Conservation (phyloP, 2,113 vertebrate genomes). For the Melospiza melodia region DNA sequence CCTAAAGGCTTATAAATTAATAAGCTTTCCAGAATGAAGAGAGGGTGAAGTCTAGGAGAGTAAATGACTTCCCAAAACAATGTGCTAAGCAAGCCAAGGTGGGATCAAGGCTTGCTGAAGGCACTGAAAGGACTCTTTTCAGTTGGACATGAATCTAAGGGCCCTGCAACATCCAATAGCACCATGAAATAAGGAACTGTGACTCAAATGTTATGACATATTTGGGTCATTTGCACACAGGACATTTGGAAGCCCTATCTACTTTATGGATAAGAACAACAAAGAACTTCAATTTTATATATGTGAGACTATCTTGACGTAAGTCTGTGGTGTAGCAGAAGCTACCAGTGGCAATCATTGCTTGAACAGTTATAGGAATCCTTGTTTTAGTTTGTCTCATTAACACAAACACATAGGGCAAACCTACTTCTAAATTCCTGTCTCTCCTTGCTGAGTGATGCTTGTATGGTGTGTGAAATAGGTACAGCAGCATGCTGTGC, state of each 20-base stretch:
- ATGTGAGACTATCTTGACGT: background rate
- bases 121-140: background rate
- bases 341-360: background rate
- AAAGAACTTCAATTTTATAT: background rate
- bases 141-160: background rate
- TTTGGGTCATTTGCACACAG: background rate
- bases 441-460: background rate
- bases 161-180: background rate
- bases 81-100: background rate
- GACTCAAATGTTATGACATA: background rate
- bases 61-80: background rate
- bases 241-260: background rate
- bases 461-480: background rate
- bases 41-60: background rate
- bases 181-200: background rate
- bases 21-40: background rate
- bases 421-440: background rate
- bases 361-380: background rate
- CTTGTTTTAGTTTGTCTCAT: constrained; percentile 13
- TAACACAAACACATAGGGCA: background rate
- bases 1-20: background rate
- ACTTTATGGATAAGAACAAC: background rate
- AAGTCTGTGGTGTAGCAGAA: background rate
- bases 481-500: background rate
- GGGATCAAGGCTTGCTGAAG: background rate